phyloP scores from a whole-genome alignment of 64 coral and sea anemone genomes.

The Acropora yongei region DNA sequence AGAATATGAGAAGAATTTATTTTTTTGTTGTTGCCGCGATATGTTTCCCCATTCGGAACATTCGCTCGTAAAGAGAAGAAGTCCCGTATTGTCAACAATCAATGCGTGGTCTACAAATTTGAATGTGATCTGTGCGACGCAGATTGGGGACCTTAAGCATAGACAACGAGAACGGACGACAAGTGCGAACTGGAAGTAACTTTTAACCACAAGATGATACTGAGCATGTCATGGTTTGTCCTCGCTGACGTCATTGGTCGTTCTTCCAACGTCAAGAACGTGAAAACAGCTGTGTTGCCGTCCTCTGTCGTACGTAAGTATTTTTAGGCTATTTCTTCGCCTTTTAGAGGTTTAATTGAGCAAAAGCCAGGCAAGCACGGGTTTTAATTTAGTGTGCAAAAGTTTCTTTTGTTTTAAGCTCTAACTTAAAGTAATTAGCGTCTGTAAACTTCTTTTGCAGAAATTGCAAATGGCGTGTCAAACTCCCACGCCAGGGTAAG shows the following conservation, averaged over 20 bases:
- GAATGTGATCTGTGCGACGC: too few species aligned
- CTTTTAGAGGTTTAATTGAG: neutral
- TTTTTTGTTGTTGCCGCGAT: too few species aligned
- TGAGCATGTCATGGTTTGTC: conserved; percentile 18
- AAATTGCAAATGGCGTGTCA: neutral
- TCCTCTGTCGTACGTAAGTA: neutral
- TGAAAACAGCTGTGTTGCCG: conserved; percentile 3
- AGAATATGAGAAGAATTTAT: too few species aligned
- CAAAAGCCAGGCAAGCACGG: neutral
- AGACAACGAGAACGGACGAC: neutral
- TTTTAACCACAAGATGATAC: neutral
- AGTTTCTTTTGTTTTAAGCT: neutral
- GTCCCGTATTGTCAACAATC: too few species aligned
- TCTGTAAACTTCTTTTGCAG: neutral
- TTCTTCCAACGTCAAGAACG: conserved; percentile 3
- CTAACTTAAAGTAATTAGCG: neutral
- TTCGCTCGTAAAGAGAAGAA: too few species aligned
- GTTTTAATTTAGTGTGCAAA: neutral
- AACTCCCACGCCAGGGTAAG: conserved; percentile 18
- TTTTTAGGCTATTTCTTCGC: neutral
- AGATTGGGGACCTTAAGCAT: conserved; percentile 11
- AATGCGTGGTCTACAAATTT: too few species aligned
- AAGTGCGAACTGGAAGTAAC: neutral
- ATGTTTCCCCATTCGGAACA: too few species aligned
- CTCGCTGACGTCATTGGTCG: neutral